phyloP scores from a whole-genome alignment of 2,797 vertebrate species.

The Notamacropus eugenii region DNA sequence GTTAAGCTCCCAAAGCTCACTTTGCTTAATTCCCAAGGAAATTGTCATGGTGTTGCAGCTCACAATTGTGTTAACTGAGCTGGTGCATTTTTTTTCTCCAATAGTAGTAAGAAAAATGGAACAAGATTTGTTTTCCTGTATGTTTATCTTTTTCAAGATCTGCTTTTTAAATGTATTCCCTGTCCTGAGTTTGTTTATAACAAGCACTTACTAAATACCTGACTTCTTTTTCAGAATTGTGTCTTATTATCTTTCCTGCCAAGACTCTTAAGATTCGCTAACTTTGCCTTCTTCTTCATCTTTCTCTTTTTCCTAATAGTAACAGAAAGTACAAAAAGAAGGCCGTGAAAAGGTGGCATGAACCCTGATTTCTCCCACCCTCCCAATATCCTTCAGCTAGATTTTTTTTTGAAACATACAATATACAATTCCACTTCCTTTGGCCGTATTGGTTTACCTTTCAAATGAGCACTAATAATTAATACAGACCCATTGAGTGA shows the following conservation, averaged over 20 bases:
- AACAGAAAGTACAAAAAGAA: slow-evolving; percentile 23
- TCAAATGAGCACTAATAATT: slow-evolving; percentile 66
- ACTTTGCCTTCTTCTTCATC: slow-evolving; percentile 37
- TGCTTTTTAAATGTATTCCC: slow-evolving; percentile 51
- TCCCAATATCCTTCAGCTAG: neutral
- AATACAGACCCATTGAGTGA: slow-evolving; percentile 63
- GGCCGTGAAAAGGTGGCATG: slow-evolving; percentile 2
- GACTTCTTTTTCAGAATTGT: slow-evolving; percentile 25
- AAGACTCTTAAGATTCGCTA: slow-evolving; percentile 14
- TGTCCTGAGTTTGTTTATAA: slow-evolving; percentile 45
- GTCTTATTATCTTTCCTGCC: slow-evolving; percentile 47
- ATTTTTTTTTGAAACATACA: slow-evolving; percentile 62
- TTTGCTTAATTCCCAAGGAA: slow-evolving; percentile 70
- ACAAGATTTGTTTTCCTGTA: slow-evolving; percentile 45
- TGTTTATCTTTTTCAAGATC: slow-evolving; percentile 67
- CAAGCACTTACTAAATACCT: slow-evolving; percentile 18
- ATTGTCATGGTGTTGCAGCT: neutral
- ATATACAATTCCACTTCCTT: slow-evolving; percentile 60
- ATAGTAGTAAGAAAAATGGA: slow-evolving; percentile 55
- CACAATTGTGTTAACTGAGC: slow-evolving; percentile 63
- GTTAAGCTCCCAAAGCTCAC: slow-evolving; percentile 51
- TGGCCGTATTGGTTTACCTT: slow-evolving; percentile 61
- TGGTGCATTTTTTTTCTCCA: slow-evolving; percentile 55
- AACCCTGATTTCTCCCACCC: slow-evolving; percentile 9
- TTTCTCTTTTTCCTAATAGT: slow-evolving; percentile 29